Conservation (phyloP, 2,113 vertebrate genomes). For the Pygoscelis antarcticus region DNA sequence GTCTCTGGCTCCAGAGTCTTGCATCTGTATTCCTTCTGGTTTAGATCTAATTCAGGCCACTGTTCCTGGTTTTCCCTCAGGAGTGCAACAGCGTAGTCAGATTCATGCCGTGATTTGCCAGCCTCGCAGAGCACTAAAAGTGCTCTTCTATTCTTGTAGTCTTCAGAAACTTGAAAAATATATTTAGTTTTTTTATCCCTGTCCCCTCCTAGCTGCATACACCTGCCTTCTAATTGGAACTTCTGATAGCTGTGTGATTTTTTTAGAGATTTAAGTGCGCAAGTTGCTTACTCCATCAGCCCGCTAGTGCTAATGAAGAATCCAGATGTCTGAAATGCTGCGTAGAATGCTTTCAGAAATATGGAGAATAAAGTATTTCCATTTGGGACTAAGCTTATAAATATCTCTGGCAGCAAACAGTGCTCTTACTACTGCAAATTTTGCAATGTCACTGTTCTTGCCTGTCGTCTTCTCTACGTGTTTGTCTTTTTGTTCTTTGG, state of each 20-base stretch:
- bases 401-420: neutral
- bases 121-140: accelerated
- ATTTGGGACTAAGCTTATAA: neutral
- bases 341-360: neutral
- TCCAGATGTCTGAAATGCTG: neutral
- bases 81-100: neutral
- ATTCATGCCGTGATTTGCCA: neutral
- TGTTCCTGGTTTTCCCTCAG: neutral
- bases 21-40: neutral
- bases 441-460: neutral
- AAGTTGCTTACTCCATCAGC: neutral
- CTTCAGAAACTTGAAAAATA: neutral
- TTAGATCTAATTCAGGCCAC: neutral
- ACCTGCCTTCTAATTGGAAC: neutral
- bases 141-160: neutral
- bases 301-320: neutral
- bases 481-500: neutral
- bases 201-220: neutral
- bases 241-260: neutral
- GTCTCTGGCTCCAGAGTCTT: neutral
- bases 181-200: no score
- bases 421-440: neutral
- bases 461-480: neutral
- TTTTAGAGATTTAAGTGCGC: neutral
- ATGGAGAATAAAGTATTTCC: neutral